Percentiles rank a stretch among this genome's conserved stretches.
phyloP scores from a whole-genome alignment of 2,888 invertebrate species.

The Campaea margaritaria region DNA sequence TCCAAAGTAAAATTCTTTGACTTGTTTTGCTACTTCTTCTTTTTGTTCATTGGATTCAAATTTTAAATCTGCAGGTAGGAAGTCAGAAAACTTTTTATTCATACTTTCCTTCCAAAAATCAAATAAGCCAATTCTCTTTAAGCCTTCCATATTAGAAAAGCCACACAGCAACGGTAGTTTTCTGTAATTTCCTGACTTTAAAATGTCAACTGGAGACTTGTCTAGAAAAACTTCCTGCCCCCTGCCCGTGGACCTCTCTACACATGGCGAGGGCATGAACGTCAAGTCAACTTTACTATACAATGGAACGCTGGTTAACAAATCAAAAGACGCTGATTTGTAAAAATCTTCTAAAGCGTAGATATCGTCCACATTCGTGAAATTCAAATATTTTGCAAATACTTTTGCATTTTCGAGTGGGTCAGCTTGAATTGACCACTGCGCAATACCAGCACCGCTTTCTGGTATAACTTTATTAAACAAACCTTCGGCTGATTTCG shows the following conservation, averaged over 20 bases:
- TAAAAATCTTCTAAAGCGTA: constrained; percentile 61
- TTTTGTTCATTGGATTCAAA: constrained; percentile 50
- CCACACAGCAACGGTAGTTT: constrained; percentile 61
- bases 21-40: constrained; percentile 45
- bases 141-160: constrained; percentile 63
- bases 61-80: constrained; percentile 59
- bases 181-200: constrained; percentile 48
- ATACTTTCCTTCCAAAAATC: constrained; percentile 54
- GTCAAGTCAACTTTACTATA: constrained; percentile 28
- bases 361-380: constrained; percentile 53
- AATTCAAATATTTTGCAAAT: constrained; percentile 54
- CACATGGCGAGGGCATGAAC: constrained; percentile 47
- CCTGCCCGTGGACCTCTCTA: constrained; percentile 40
- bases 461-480: constrained; percentile 63
- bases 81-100: constrained; percentile 64
- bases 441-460: constrained; percentile 54
- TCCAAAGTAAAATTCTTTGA: constrained; percentile 58
- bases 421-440: constrained; percentile 55
- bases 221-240: constrained; percentile 49
- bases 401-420: constrained; percentile 59
- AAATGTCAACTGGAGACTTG: constrained; percentile 53
- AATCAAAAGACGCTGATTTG: constrained; percentile 50
- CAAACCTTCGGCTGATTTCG: constrained; percentile 56
- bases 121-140: constrained; percentile 48
- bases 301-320: constrained; percentile 38